Evolutionary conservation across 2,888 invertebrate genomes (phyloP), one percentile per base, ranked within the genome.

Genomic region (Vesta saturnalis): DNA sequence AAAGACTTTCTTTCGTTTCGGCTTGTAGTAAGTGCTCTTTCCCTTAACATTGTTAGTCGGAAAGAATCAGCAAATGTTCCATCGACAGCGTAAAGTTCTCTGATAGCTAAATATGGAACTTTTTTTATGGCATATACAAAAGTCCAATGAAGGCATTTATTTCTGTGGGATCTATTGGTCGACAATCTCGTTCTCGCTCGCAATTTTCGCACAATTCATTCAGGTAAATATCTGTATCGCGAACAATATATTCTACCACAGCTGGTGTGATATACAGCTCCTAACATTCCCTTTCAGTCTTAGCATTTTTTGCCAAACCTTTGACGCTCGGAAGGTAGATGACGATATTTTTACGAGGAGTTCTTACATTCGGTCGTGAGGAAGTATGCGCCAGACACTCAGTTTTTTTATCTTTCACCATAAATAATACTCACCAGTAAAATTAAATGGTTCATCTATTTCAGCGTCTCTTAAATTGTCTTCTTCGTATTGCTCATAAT

Each of bases 161-260:
- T 46, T 67, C 59, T 21, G 52, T 62, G 10, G n/a, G 1, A 67
- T 67, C 57, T 57, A 61, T 67, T 15, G 15, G 57, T n/a, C 35
- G 21, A 55, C 62, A 67, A 54, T 62, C 67, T 58, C 59, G 57
- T 39, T 43, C 62, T 14, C 58, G 47, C 14, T 14, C 18, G 61
- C 46, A 67, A 21, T 67, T 64, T 59, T 5, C 14, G 10, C 67
- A 49, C 52, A 64, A 30, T 55, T 68, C 59, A 2, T 30, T 55
- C 15, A 64, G 39, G 60, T 64, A 68, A 15, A 46, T 64, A 47
- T 64, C 59, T 49, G 68, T 60, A 64, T 22, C 55, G 8, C 15
- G 21, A 18, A 68, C 68, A 60, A 64, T 56, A 46, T 67, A 52
- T 21, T 63, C 58, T 49, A 67, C 21, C 22, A 58, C 56, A 14